These are phyloP conservation scores for Microctenopoma steveboyesi DNA, from an alignment of 2,797 vertebrate genomes.

Conservation along the genomic window DNA sequence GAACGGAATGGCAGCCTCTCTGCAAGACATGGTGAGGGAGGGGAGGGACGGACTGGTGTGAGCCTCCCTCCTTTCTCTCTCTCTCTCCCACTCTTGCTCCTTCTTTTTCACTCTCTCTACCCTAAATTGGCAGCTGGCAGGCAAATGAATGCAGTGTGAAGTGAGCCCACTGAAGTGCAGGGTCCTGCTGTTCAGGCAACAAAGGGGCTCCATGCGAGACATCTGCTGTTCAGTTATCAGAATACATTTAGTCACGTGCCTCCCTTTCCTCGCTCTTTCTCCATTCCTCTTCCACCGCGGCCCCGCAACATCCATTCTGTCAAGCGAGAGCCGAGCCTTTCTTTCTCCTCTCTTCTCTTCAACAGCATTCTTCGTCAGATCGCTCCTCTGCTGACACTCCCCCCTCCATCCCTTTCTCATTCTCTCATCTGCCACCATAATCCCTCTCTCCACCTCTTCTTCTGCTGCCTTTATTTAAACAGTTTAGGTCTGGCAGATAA, in stretches of 20 bases:
- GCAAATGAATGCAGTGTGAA: slow-evolving; percentile 94
- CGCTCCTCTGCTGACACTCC: slow-evolving; percentile 61
- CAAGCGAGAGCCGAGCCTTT: slow-evolving; percentile 63
- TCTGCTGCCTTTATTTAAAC: slow-evolving; percentile 76
- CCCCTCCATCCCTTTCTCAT: slow-evolving; percentile 56
- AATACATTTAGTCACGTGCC: slow-evolving; percentile 90
- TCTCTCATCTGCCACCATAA: slow-evolving; percentile 77
- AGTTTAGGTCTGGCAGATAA: slow-evolving; percentile 76
- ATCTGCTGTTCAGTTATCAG: slow-evolving; percentile 95
- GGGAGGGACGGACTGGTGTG: slow-evolving; percentile 74
- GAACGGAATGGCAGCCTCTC: slow-evolving; percentile 76
- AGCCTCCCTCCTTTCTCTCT: slow-evolving; percentile 68
- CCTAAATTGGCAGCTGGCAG: slow-evolving; percentile 93
- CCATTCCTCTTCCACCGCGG: slow-evolving; percentile 64
- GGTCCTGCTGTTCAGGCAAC: slow-evolving; percentile 93
- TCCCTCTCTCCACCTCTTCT: slow-evolving; percentile 74
- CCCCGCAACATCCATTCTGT: slow-evolving; percentile 76
- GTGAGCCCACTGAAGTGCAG: slow-evolving; percentile 90
- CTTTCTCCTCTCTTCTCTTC: slow-evolving; percentile 65
- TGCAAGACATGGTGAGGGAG: slow-evolving; percentile 77
- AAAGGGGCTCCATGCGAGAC: slow-evolving; percentile 91
- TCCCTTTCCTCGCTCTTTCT: slow-evolving; percentile 73
- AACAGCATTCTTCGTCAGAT: slow-evolving; percentile 76
- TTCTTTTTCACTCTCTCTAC: slow-evolving; percentile 74
- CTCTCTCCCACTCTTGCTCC: slow-evolving; percentile 56